These are phyloP conservation scores for Archips crataeganus DNA, from an alignment of 2,888 invertebrate genomes.

Conservation along the genomic window DNA sequence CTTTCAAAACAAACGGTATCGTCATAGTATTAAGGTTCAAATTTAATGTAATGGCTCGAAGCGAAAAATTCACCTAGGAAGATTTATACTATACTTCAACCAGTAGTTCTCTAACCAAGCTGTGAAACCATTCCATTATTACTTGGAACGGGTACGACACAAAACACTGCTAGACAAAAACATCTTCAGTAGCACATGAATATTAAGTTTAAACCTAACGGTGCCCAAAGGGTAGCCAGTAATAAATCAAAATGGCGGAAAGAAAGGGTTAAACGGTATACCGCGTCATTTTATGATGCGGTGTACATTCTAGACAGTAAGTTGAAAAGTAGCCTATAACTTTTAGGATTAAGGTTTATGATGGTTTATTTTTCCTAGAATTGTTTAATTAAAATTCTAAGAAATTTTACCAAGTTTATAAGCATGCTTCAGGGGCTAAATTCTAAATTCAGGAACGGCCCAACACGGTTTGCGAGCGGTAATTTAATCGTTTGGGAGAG, in stretches of 20 bases:
- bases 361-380: conserved; percentile 7
- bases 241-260: conserved; percentile 56
- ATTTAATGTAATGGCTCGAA: too few species aligned
- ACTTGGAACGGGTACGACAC: conserved; percentile 39
- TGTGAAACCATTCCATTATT: conserved; percentile 40
- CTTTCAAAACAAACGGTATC: too few species aligned
- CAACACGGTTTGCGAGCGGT: too few species aligned
- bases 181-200: conserved; percentile 54
- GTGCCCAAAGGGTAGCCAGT: conserved; percentile 47
- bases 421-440: too few species aligned
- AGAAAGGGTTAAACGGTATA: conserved; percentile 66
- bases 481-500: too few species aligned
- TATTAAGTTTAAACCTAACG: conserved; percentile 59
- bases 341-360: conserved; percentile 33
- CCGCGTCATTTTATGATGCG: conserved; percentile 50
- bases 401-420: too few species aligned
- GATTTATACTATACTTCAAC: too few species aligned
- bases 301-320: conserved; percentile 5
- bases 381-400: too few species aligned
- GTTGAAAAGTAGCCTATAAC: conserved; percentile 29
- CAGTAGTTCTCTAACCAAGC: conserved; percentile 42
- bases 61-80: too few species aligned
- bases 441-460: too few species aligned
- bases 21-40: too few species aligned
- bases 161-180: conserved; percentile 44